Evolutionary conservation across 2,888 invertebrate species (phyloP), one percentile per base, ranked within the genome.

Genomic region (Phytoseiulus persimilis): DNA sequence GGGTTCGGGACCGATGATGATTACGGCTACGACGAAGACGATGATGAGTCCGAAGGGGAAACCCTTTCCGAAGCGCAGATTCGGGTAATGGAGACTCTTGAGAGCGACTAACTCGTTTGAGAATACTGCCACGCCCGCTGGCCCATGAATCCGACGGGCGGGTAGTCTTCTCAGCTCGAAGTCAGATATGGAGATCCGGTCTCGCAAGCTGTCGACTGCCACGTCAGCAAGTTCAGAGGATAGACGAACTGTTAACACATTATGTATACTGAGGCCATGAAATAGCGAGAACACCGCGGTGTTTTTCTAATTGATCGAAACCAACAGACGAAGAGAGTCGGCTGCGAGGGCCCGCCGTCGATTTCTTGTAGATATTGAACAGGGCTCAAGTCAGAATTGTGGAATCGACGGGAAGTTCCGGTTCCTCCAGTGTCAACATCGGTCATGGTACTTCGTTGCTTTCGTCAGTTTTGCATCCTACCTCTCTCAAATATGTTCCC

Each of bases 61-160:
- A 91, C 92, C 31, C 92, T 92, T 45, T 92, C 92, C 90, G 92
- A 91, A 91, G 91, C 90, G 91, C 91, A 90, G 91, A 91, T 31
- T 96, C 96, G 93, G 97, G 96, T 91, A 97, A 97, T 93, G 97
- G 96, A 91, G 97, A 97, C 94, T 96, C 95, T 95, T 96, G 96
- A 96, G 18, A 33, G 95, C 31, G 0, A n/a, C 28, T 83, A 28
- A 9, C 11, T 18, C 84, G 18, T 65, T 28, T 23, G 65, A 65
- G 18, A 6, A 14, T 28, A 9, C 39, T 39, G 39, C 5, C 39
- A 6, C 9, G 39, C 9, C 9, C 9, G 39, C 39, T 39, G 39
- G 9, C 9, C 39, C 39, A 9, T 6, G 9, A 6, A 39, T 39
- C 5, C 39, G 39, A 39, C 39, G 9, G 39, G 39, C 9, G n/a